These are phyloP conservation scores for Bergia sp. DNA, from an alignment of 92 coral and sea anemone species.

Conservation along the genomic window DNA sequence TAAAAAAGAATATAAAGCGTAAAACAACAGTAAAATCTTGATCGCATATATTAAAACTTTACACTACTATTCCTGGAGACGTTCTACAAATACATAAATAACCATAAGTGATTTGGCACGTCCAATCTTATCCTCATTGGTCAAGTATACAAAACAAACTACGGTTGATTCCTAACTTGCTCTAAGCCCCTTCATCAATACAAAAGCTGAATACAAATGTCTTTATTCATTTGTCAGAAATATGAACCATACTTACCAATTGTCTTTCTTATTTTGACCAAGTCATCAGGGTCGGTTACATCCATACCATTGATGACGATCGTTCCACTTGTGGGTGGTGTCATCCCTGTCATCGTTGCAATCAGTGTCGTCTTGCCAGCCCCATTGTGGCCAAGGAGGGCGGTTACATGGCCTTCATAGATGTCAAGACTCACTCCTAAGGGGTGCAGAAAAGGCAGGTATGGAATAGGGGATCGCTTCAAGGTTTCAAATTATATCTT, in stretches of 20 bases:
- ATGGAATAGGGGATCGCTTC: neutral
- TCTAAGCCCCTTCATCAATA: no score
- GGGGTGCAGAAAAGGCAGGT: neutral
- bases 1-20: no score
- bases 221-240: neutral
- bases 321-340: conserved; percentile 72
- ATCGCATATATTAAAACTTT: neutral
- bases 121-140: neutral
- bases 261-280: conserved; percentile 65
- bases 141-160: neutral
- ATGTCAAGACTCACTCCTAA: conserved; percentile 89
- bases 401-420: conserved; percentile 94
- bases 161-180: neutral
- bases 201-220: neutral
- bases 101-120: neutral
- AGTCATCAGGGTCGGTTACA: conserved; percentile 65
- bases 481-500: neutral
- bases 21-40: no score
- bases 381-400: conserved; percentile 93
- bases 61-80: neutral
- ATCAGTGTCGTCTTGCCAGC: conserved; percentile 94
- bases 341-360: conserved; percentile 85
- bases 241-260: conserved; percentile 57
- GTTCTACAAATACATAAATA: no score
- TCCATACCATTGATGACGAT: conserved; percentile 82